Percentiles rank a stretch among this genome's conserved stretches.
Conservation (phyloP, 2,888 invertebrate genomes). For the Eristalis pertinax region DNA sequence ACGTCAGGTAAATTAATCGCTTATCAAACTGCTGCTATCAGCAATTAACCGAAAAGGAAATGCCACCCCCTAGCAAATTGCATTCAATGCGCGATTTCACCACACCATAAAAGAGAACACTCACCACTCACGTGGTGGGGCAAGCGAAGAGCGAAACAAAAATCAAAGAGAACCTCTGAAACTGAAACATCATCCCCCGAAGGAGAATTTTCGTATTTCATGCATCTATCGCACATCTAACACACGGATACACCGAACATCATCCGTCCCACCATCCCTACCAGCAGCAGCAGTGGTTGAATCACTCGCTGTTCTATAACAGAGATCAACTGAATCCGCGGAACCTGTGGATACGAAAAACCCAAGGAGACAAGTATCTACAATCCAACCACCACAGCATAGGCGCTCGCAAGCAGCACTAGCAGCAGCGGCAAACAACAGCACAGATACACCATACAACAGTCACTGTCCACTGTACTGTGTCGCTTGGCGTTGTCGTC, state of each 20-base stretch:
- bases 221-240: constrained; percentile 1
- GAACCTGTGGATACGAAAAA: neutral
- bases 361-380: neutral
- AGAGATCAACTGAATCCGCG: constrained; percentile 45
- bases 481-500: neutral
- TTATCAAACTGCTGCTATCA: neutral
- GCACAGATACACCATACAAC: neutral
- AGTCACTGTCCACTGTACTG: constrained; percentile 10
- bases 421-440: too few species aligned
- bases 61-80: constrained; percentile 3
- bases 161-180: neutral
- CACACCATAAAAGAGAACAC: constrained; percentile 22
- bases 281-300: constrained; percentile 30
- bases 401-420: neutral
- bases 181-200: constrained; percentile 9
- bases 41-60: constrained; percentile 1
- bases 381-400: constrained; percentile 1
- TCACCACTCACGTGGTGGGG: neutral
- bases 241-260: neutral
- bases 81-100: neutral
- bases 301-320: constrained; percentile 53
- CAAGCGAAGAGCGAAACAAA: neutral
- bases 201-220: constrained; percentile 1
- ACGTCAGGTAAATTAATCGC: neutral
- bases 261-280: constrained; percentile 18